Base-by-base conservation (phyloP, 1,140 invertebrate species). In the Helicoverpa zea region DNA sequence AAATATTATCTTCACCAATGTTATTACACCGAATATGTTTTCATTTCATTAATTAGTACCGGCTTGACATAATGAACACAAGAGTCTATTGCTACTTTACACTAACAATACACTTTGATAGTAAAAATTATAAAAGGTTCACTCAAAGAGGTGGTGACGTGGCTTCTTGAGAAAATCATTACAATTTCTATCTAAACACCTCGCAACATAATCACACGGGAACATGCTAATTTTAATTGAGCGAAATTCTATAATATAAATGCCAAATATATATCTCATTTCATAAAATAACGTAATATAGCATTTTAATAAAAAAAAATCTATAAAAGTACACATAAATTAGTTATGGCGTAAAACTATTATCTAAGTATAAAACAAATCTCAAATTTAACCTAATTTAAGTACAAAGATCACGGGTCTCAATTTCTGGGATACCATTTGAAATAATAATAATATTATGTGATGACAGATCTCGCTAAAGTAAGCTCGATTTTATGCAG, bases 331-430 rank as follows among this genome's bases (percentile, higher is more conserved):
- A 89, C 82, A 89, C 87, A 92, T 94, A 94, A 94, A 94, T 94
- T 94, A 94, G 89, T 92, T 94, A 94, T 94, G 93, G 92, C 92
- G 94, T 94, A 92, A 92, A 91, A 91, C 90, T 91, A 88, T 93
- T 89, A 91, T 88, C 84, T 78, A 86, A 79, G 85, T 88, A 89
- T 84, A 77, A 77, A 77, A 51, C 49, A 90, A 93, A 94, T 92
- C 87, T 94, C 91, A 84, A 89, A 89, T 87, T 77, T 88, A 91
- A 87, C 80, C 88, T 90, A 93, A 85, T 90, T 93, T 94, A 94
- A 94, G 92, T 94, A 94, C 91, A 92, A 90, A 88, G 84, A 92
- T 91, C 88, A 91, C 87, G 84, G 84, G 83, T 79, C 72, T 82
- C 35, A 56, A 56, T 68, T 47, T 84, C 84, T 84, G 63, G 78